A percentile compares a stretch with the other conserved stretches of the same genome.
phyloP scores from a whole-genome alignment of 2,797 vertebrate genomes.

The Coccyzus lansbergi region DNA sequence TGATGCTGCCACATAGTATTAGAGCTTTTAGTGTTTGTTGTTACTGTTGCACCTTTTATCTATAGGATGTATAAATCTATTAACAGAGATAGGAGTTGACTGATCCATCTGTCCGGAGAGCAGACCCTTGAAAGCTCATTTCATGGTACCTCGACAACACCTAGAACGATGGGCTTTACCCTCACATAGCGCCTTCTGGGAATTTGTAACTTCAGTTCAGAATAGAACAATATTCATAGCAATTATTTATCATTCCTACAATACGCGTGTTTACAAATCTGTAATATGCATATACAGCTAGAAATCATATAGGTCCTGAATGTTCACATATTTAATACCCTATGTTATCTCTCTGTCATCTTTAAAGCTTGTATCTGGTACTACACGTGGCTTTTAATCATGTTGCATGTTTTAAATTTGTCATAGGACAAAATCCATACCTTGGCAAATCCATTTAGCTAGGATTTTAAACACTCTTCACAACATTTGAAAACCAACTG shows the following conservation, averaged over 20 bases:
- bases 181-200: neutral
- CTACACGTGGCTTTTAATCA: neutral
- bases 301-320: neutral
- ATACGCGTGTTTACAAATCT: neutral
- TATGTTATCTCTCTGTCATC: neutral
- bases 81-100: neutral
- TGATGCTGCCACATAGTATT: fast-evolving
- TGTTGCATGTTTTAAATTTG: neutral
- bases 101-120: neutral
- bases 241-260: neutral
- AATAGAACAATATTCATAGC: neutral
- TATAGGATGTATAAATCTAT: neutral
- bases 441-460: constrained; percentile 68
- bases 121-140: neutral
- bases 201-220: neutral
- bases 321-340: neutral
- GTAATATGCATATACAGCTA: fast-evolving
- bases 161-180: neutral
- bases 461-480: constrained; percentile 59
- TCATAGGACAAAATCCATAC: constrained; percentile 56
- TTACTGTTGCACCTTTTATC: neutral
- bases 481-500: constrained; percentile 36
- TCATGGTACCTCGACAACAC: neutral
- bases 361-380: neutral
- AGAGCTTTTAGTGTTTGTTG: neutral